A percentile compares a stretch with the other conserved stretches of the same genome.
These are phyloP conservation scores for Sylvicola cinctus DNA, from an alignment of 2,888 invertebrate genomes.

Conservation along the genomic window DNA sequence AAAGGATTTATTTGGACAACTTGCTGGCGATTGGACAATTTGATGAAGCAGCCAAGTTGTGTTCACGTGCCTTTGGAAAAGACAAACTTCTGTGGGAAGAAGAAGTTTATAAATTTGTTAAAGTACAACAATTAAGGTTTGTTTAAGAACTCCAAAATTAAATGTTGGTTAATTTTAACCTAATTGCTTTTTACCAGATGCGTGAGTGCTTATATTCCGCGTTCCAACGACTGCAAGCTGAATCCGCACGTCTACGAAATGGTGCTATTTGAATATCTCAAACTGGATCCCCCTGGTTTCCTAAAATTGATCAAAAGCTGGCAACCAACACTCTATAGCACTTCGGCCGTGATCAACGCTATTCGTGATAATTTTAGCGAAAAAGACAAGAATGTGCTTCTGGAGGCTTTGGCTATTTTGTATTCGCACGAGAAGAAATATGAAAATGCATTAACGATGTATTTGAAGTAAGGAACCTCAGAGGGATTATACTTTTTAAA, in stretches of 20 bases:
- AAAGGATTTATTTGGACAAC: constrained; percentile 61
- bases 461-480: constrained; percentile 57
- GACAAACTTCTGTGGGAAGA: constrained; percentile 79
- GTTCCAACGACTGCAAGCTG: constrained; percentile 45
- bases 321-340: constrained; percentile 66
- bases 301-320: constrained; percentile 70
- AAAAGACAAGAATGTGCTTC: constrained; percentile 47
- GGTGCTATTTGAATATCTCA: constrained; percentile 80
- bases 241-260: constrained; percentile 80
- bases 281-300: constrained; percentile 65
- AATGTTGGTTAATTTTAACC: neutral
- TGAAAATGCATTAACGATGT: constrained; percentile 80
- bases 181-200: constrained; percentile 36
- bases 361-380: constrained; percentile 63
- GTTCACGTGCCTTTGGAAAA: constrained; percentile 61
- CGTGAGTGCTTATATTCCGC: constrained; percentile 61
- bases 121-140: constrained; percentile 50
- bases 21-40: constrained; percentile 47
- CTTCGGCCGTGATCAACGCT: constrained; percentile 65
- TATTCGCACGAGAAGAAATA: constrained; percentile 75
- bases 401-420: constrained; percentile 75
- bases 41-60: constrained; percentile 69
- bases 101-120: constrained; percentile 75
- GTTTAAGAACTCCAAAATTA: constrained; percentile 13
- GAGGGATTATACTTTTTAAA: constrained; percentile 1